Evolutionary conservation across 2,113 vertebrate species (phyloP).

Genomic region (Thermophis baileyi): DNA sequence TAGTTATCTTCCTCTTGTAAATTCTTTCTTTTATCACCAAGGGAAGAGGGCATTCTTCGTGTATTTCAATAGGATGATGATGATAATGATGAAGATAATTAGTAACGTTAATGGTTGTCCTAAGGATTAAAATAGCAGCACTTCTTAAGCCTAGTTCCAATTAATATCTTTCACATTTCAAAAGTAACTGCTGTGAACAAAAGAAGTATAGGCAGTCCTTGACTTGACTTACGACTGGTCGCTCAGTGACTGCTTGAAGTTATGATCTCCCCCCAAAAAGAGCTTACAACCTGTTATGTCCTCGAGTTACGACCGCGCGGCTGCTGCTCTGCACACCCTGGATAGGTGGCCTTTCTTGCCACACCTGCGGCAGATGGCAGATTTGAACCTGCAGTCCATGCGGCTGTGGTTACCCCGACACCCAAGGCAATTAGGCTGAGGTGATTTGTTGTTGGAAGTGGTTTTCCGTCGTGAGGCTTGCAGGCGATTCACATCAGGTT

Average conservation of each 20-base stretch:
- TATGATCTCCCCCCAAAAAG: neutral
- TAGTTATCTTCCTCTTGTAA: neutral
- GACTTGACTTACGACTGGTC: neutral
- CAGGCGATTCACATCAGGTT: no score
- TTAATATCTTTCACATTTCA: neutral
- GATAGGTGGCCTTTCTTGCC: no score
- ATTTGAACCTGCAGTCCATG: no score
- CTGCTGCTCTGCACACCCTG: no score
- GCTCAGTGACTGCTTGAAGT: neutral
- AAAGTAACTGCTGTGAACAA: neutral
- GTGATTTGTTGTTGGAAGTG: no score
- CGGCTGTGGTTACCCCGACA: no score
- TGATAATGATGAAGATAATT: neutral
- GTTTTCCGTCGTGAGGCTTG: no score
- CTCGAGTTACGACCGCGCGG: no score
- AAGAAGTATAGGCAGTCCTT: neutral
- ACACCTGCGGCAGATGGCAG: no score
- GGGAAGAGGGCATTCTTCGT: neutral
- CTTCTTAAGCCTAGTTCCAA: neutral
- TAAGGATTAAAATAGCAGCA: neutral
- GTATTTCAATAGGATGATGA: neutral
- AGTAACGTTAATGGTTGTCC: neutral
- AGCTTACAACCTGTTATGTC: no score
- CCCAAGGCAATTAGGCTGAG: no score
- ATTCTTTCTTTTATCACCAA: neutral